Evolutionary conservation across 2,888 invertebrate genomes (phyloP), one percentile per base, ranked within the genome.

Genomic region (Meganola albula): DNA sequence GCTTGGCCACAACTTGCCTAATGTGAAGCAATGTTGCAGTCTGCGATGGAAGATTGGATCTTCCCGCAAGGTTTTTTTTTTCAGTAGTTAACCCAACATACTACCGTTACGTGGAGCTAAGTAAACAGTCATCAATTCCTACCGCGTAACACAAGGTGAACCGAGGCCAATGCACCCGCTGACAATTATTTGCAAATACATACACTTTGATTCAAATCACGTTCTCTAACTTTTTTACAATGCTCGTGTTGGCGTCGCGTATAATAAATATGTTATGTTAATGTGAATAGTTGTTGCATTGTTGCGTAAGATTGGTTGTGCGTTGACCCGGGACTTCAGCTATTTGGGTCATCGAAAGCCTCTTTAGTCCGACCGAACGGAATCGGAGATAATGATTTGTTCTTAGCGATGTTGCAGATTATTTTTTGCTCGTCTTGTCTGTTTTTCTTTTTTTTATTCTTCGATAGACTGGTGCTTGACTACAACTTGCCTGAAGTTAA

Each of bases 181-280:
- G 31, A 58, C 71, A 66, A 77, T 77, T 75, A 74, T 75, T 82
- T 73, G 77, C 77, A 77, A 72, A 74, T 76, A 54, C 45, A 37
- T n/a, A 57, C 27, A 52, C 60, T 61, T 50, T 50, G 49, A 80
- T 76, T 69, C 77, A 36, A 44, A 60, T 55, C 79, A 76, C 79
- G 79, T 37, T 24, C 52, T n/a, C 6, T 2, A 28, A 53, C 34
- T 37, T 48, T 53, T 64, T 67, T 65, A 66, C 75, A 75, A 74
- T 75, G 66, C 68, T 44, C 29, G 26, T 48, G 54, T 64, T 60
- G 63, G 59, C 63, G 65, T 53, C 48, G 57, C 68, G 32, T 48
- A 32, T 41, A 51, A 53, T 61, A 63, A 65, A 66, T 63, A 67
- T 68, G 65, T 55, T 75, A 75, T 75, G 74, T 52, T 71, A 73